phyloP scores from a whole-genome alignment of 2,888 invertebrate species.

The Steromphala cineraria region DNA sequence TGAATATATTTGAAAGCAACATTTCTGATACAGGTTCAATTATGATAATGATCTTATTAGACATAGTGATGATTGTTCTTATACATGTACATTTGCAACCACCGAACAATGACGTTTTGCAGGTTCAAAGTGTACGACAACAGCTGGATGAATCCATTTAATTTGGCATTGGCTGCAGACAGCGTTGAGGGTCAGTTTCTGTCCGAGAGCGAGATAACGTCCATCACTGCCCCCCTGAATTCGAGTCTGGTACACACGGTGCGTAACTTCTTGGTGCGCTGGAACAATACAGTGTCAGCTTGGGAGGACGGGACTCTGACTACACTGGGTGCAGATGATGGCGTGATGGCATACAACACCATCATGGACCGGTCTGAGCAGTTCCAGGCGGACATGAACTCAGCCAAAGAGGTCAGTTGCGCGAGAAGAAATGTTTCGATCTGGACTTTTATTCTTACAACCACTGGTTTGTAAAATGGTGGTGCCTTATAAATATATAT shows the following conservation, averaged over 20 bases:
- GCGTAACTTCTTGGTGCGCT: slow-evolving; percentile 35
- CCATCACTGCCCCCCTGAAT: slow-evolving; percentile 23
- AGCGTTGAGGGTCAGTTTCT: slow-evolving; percentile 28
- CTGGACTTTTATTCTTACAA: too few species aligned
- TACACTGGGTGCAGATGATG: neutral
- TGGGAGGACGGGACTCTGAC: slow-evolving; percentile 40
- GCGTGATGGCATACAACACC: slow-evolving; percentile 27
- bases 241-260: slow-evolving; percentile 20
- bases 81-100: too few species aligned
- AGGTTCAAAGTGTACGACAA: slow-evolving; percentile 35
- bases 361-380: slow-evolving; percentile 24
- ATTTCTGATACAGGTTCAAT: too few species aligned
- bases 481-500: too few species aligned
- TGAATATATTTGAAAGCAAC: too few species aligned
- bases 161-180: slow-evolving; percentile 33
- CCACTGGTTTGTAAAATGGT: too few species aligned
- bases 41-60: too few species aligned
- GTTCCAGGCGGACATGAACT: slow-evolving; percentile 28
- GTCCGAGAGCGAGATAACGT: slow-evolving; percentile 22
- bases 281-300: slow-evolving; percentile 43
- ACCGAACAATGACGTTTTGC: neutral
- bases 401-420: slow-evolving; percentile 29
- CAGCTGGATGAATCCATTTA: slow-evolving; percentile 35
- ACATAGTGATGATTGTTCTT: too few species aligned
- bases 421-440: too few species aligned